Percentiles rank a stretch among this genome's conserved stretches.
These are phyloP conservation scores for Chionoecetes opilio DNA, from an alignment of 1,140 invertebrate species.

Conservation along the genomic window DNA sequence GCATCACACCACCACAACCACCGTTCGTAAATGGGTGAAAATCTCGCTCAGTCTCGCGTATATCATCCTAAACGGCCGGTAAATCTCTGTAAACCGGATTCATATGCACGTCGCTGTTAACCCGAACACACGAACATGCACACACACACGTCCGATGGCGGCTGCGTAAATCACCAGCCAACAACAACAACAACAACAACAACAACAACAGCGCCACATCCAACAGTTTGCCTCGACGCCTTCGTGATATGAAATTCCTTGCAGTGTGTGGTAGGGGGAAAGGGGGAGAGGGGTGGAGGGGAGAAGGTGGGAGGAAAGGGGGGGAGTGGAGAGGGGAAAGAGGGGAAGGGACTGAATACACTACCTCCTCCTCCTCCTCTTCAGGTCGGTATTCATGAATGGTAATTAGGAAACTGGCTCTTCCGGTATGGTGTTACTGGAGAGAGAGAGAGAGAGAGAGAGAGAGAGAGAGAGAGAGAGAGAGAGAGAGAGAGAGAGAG, in stretches of 20 bases:
- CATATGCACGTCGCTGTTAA: not conserved
- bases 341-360: too few relatives aligned
- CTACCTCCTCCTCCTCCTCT: not conserved
- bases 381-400: not conserved
- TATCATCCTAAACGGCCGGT: conserved; percentile 11
- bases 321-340: too few relatives aligned
- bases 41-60: not conserved
- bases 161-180: too few relatives aligned
- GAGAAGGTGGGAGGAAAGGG: too few relatives aligned
- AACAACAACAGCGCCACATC: not conserved
- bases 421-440: not conserved
- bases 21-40: not conserved
- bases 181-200: not conserved
- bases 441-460: conserved; percentile 38
- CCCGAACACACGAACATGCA: not conserved
- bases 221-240: not conserved
- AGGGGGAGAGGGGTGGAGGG: too few relatives aligned
- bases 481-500: conserved; percentile 64
- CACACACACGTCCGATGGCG: not conserved
- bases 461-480: conserved; percentile 57
- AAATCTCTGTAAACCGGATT: conserved; percentile 19
- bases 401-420: not conserved
- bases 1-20: not conserved
- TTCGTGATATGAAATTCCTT: not conserved
- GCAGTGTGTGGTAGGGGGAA: not conserved